These are phyloP conservation scores for Sericinus montela DNA, from an alignment of 2,888 invertebrate species.

Conservation along the genomic window DNA sequence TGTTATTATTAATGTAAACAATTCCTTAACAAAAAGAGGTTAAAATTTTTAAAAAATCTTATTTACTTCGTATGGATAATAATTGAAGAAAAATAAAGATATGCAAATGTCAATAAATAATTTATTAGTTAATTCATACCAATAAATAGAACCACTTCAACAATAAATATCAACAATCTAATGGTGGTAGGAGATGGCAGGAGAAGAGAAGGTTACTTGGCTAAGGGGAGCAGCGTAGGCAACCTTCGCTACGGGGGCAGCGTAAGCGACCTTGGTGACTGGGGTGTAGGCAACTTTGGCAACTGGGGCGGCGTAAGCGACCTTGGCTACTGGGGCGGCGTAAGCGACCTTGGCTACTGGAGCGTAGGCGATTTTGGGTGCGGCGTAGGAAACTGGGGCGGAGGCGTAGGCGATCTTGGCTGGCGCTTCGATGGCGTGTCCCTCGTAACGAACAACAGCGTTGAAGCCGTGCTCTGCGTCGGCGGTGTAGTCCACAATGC, in stretches of 20 bases:
- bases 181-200: constrained; percentile 61
- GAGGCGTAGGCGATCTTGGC: constrained; percentile 31
- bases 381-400: constrained; percentile 34
- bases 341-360: constrained; percentile 33
- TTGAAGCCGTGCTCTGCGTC: constrained; percentile 67
- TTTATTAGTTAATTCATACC: constrained; percentile 13
- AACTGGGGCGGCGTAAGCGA: constrained; percentile 33
- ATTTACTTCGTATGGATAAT: too few relatives aligned
- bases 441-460: constrained; percentile 66
- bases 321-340: constrained; percentile 15
- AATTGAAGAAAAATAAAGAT: too few relatives aligned
- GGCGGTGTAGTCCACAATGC: constrained; percentile 68
- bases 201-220: constrained; percentile 58
- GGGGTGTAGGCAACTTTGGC: constrained; percentile 32
- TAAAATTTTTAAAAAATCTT: too few relatives aligned
- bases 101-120: too few relatives aligned
- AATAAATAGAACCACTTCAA: neutral
- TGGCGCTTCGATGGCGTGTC: constrained; percentile 41
- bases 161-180: constrained; percentile 30
- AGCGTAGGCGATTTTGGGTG: neutral
- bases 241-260: constrained; percentile 33
- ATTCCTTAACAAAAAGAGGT: too few relatives aligned
- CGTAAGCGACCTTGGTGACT: constrained; percentile 22
- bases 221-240: constrained; percentile 39
- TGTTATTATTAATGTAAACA: too few relatives aligned